Evolutionary conservation across 2,888 invertebrate genomes (phyloP).

Genomic region (Lasioglossum morio): DNA sequence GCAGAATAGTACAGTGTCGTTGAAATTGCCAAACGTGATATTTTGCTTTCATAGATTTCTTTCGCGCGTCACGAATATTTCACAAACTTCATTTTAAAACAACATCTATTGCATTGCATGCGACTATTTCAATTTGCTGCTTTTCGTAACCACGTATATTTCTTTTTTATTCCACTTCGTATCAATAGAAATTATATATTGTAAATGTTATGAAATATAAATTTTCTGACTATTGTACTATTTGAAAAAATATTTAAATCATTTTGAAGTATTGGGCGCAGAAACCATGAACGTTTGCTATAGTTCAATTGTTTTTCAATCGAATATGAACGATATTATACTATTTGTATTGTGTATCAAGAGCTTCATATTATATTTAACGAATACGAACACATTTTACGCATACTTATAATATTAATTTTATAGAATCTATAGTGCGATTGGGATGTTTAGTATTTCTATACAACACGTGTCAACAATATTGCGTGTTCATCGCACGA

Average conservation of each 20-base stretch:
- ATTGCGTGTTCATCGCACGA: not conserved
- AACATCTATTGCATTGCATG: not conserved
- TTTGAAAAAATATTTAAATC: not conserved
- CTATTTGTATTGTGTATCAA: not conserved
- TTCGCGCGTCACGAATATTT: not conserved
- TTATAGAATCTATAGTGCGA: not conserved
- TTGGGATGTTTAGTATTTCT: not conserved
- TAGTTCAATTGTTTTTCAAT: not conserved
- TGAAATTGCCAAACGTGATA: not conserved
- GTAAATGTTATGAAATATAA: too few relatives aligned
- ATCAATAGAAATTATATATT: too few relatives aligned
- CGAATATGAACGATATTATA: not conserved
- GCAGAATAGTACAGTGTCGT: not conserved
- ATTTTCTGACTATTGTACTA: too few relatives aligned
- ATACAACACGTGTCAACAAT: not conserved
- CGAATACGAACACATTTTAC: not conserved
- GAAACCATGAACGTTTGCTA: not conserved
- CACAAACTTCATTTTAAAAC: not conserved
- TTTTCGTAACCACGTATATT: not conserved
- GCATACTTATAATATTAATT: not conserved
- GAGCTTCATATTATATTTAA: not conserved
- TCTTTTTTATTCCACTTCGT: too few relatives aligned
- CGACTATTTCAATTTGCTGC: not conserved
- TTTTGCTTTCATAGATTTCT: not conserved
- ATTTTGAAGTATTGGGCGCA: not conserved